These are phyloP conservation scores for Microtus pennsylvanicus DNA, from an alignment of 2,113 vertebrate species.

Conservation along the genomic window DNA sequence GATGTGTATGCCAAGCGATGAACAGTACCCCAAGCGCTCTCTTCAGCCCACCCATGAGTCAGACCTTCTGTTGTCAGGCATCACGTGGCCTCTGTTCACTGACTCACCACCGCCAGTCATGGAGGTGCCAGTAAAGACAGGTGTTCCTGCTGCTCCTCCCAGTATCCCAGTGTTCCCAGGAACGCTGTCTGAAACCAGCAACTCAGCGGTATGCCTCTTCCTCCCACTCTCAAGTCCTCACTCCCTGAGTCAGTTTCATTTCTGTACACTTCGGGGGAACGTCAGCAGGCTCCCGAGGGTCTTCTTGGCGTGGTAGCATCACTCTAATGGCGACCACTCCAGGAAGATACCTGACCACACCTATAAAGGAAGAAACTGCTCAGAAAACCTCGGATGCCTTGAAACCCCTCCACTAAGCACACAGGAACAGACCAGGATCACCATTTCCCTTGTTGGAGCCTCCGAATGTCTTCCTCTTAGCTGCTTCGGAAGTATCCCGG, in stretches of 20 bases:
- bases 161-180: background rate
- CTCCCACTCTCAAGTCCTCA: background rate
- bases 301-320: background rate
- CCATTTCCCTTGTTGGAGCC: background rate
- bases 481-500: background rate
- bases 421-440: background rate
- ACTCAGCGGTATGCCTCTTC: background rate
- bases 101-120: background rate
- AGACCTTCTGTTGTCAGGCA: slow-evolving; percentile 61
- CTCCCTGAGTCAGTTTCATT: background rate
- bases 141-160: slow-evolving; percentile 53
- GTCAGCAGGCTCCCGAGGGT: background rate
- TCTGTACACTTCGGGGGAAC: background rate
- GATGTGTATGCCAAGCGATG: too few species aligned
- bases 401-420: background rate
- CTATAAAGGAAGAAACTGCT: background rate
- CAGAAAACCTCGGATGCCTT: background rate
- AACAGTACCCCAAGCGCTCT: background rate
- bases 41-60: slow-evolving; percentile 69
- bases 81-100: background rate
- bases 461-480: background rate
- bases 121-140: slow-evolving; percentile 63
- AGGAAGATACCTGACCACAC: background rate
- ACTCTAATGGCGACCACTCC: too few species aligned
- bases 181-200: background rate